Base-by-base conservation (phyloP, 1,140 invertebrate species). In the Drosophila fuyamai region DNA sequence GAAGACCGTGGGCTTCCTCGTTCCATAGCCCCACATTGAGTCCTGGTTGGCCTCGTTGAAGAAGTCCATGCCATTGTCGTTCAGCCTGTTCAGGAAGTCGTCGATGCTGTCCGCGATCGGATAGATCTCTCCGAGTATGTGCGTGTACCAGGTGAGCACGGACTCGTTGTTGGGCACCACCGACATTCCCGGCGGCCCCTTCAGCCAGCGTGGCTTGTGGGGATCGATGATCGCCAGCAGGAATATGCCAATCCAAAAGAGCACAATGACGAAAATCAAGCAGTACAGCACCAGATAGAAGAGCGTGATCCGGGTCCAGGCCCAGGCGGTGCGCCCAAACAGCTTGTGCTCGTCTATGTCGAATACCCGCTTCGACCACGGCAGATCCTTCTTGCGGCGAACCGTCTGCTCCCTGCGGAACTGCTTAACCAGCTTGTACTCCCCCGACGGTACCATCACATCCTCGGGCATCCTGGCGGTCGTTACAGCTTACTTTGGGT, bases 281-380 rank as follows among this genome's bases (percentile, higher is more conserved):
- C 8, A 0, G 63, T 82, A 86, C 4, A 86, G 62, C 12, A 59
- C 0, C 6, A 84, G 4, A 36, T 89, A 86, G 54, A 73, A 80
- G 1, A n/a, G 6, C 6, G 62, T 8, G 1, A 86, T 70, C n/a
- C 72, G 46, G 7, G 8, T 7, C 83, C 83, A 86, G 1, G 23
- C 84, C 56, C 12, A 66, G 5, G 59, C 46, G 0, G 79, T 89
- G 2, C 84, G 76, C 0, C 47, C 51, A 10, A 72, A 79, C 0
- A 84, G 10, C 38, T 5, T 43, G 7, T 65, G 60, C 13, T 72
- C 14, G 10, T 86, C 79, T 29, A 86, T 23, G 43, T 86, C 62
- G 5, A 82, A 50, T 0, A 86, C 5, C 16, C 43, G 18, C 40
- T 86, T 86, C 0, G 43, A n/a, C 82, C 82, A 86, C 1, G 83